phyloP scores from a whole-genome alignment of 1,140 invertebrate species.

The Holcopasites calliopsidis region DNA sequence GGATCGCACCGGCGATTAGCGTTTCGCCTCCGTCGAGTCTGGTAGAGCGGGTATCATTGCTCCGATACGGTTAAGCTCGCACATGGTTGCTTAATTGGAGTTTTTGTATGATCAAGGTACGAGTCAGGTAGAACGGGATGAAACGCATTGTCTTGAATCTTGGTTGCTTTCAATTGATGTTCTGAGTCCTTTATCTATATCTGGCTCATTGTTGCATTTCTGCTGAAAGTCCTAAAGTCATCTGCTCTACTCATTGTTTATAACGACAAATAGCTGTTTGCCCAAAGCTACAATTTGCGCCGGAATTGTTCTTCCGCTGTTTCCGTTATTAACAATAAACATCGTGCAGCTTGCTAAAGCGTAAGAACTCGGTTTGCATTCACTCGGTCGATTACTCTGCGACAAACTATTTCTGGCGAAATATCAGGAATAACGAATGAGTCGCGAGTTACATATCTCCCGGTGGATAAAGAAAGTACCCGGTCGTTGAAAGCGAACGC shows the following conservation, averaged over 20 bases:
- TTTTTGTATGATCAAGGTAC: not conserved
- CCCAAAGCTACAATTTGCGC: too few species aligned
- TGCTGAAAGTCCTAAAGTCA: too few species aligned
- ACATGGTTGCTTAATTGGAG: not conserved
- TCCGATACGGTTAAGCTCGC: too few species aligned
- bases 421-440: constrained; percentile 14
- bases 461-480: constrained; percentile 2
- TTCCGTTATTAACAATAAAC: too few species aligned
- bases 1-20: not conserved
- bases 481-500: not conserved
- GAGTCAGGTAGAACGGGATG: too few species aligned
- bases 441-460: constrained; percentile 5
- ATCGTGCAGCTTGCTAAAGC: too few species aligned
- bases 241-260: too few species aligned
- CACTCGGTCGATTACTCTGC: not conserved
- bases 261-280: not conserved
- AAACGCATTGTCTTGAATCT: too few species aligned
- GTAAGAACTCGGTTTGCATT: not conserved
- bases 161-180: too few species aligned
- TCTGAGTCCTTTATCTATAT: not conserved
- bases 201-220: too few species aligned
- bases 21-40: not conserved
- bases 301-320: too few species aligned
- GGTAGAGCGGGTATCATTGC: not conserved
- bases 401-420: constrained; percentile 17